Evolutionary conservation across 2,113 vertebrate genomes (phyloP).

Genomic region (Triplophysa tibetana): DNA sequence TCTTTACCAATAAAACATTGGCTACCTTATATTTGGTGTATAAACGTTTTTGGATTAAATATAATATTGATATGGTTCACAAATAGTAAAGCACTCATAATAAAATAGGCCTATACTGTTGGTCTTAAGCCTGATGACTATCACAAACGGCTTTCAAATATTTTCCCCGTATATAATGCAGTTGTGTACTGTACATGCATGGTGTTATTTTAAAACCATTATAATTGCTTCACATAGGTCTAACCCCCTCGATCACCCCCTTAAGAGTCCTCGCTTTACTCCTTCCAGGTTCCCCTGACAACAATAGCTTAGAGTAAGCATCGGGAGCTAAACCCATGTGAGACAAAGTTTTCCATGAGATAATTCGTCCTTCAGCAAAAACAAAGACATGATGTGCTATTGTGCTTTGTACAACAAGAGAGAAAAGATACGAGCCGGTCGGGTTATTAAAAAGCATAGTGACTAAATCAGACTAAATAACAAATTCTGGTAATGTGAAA

Average conservation of each 20-base stretch:
- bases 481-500: background rate
- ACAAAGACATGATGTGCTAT: conserved; percentile 55
- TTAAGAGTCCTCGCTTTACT: conserved; percentile 59
- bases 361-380: conserved; percentile 62
- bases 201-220: conserved; percentile 36
- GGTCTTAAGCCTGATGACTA: background rate
- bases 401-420: conserved; percentile 18
- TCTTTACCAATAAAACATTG: background rate
- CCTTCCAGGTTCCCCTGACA: conserved; percentile 67
- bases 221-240: conserved; percentile 37
- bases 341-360: conserved; percentile 73
- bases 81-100: background rate
- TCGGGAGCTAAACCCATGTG: conserved; percentile 65
- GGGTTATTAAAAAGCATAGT: background rate
- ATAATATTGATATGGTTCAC: background rate
- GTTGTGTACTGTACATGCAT: conserved; percentile 13
- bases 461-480: background rate
- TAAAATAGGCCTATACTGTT: background rate
- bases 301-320: conserved; percentile 64
- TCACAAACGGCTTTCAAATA: background rate
- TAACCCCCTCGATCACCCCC: conserved; percentile 51
- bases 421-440: conserved; percentile 13
- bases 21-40: background rate
- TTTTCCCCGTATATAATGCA: conserved; percentile 22
- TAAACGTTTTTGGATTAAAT: background rate